Conservation (phyloP, 2,888 invertebrate genomes). For the Drosophila birchii region DNA sequence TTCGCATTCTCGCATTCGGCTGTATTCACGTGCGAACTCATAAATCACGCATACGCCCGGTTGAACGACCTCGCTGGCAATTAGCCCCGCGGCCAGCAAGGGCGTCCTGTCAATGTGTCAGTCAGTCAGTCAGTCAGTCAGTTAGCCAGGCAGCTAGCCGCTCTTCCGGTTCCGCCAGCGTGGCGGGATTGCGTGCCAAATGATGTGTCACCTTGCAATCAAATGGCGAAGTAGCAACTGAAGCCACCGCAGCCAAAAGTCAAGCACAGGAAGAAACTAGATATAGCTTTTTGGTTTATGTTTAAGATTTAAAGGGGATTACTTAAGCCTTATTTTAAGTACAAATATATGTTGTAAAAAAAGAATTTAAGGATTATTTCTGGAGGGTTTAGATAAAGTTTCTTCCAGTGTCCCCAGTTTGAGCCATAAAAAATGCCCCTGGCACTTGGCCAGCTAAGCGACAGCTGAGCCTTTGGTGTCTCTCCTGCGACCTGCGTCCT, state of each 20-base stretch:
- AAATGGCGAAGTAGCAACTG: slow-evolving; percentile 20
- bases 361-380: neutral
- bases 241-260: slow-evolving; percentile 30
- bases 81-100: slow-evolving; percentile 54
- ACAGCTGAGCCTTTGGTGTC: slow-evolving; percentile 41
- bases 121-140: slow-evolving; percentile 25
- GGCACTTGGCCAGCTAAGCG: slow-evolving; percentile 49
- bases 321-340: neutral
- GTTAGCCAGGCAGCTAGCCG: slow-evolving; percentile 12
- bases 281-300: neutral
- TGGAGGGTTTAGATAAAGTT: neutral
- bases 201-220: slow-evolving; percentile 70
- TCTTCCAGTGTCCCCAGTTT: neutral
- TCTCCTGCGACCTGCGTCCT: slow-evolving; percentile 9
- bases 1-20: slow-evolving; percentile 13
- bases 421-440: slow-evolving; percentile 36
- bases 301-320: too few species aligned
- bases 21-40: slow-evolving; percentile 51
- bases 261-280: slow-evolving; percentile 4
- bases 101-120: slow-evolving; percentile 45
- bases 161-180: slow-evolving; percentile 63
- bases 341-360: neutral
- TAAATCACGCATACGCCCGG: slow-evolving; percentile 76
- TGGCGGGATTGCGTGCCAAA: slow-evolving; percentile 75
- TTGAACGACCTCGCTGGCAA: slow-evolving; percentile 71